Evolutionary conservation across 35 echinoderm and acorn worm genomes (phyloP).

Genomic region (Lytechinus pictus): DNA sequence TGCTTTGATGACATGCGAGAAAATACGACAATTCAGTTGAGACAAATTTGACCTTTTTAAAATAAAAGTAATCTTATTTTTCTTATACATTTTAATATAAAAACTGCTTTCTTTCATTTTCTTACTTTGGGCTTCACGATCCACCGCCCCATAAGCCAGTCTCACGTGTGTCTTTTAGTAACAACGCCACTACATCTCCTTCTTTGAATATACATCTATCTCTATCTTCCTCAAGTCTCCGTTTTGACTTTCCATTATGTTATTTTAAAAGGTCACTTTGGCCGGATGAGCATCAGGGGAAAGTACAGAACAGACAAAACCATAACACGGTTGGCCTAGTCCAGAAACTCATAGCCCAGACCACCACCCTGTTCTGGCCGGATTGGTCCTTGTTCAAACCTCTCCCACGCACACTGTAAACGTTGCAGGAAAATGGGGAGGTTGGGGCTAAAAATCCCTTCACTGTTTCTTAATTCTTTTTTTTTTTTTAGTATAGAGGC

Average conservation of each 20-base stretch:
- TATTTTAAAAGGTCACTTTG: background rate
- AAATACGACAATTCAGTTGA: no score
- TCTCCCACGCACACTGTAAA: background rate
- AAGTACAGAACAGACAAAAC: conserved; percentile 20
- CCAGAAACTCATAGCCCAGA: background rate
- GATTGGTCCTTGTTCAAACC: background rate
- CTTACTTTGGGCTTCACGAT: no score
- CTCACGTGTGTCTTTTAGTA: no score
- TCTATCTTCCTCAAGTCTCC: no score
- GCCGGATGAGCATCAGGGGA: background rate
- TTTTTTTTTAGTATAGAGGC: background rate
- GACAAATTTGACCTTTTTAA: no score
- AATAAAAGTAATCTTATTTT: no score
- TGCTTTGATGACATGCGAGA: no score
- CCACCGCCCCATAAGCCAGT: no score
- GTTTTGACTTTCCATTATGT: background rate
- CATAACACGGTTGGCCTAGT: conserved; percentile 14
- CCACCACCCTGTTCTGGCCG: conserved; percentile 15
- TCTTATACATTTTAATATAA: no score
- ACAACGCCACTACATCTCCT: no score
- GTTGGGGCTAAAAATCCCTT: background rate
- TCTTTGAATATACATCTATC: no score
- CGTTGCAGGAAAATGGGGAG: background rate
- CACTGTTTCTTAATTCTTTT: background rate
- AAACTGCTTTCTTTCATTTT: no score